phyloP scores from a whole-genome alignment of 2,888 invertebrate genomes.

The Protophormia terraenovae region DNA sequence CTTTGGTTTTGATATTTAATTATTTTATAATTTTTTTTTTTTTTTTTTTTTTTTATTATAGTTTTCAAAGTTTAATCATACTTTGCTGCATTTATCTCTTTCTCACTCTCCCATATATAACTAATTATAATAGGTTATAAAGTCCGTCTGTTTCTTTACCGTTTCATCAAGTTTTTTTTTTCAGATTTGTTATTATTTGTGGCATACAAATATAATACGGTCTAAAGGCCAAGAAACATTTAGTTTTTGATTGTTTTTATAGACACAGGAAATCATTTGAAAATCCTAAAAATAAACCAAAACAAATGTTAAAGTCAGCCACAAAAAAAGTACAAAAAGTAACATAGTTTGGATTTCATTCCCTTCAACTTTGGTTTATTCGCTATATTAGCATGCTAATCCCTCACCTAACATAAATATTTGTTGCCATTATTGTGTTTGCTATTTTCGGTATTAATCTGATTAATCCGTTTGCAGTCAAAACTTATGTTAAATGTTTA shows the following conservation, averaged over 20 bases:
- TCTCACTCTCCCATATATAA: not conserved
- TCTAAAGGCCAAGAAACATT: not conserved
- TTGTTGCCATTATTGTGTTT: not conserved
- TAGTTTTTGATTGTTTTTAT: not conserved
- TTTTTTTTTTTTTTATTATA: not conserved
- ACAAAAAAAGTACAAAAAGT: not conserved
- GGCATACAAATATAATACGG: slow-evolving; percentile 8
- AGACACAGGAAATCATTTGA: slow-evolving; percentile 55
- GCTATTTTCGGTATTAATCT: slow-evolving; percentile 56
- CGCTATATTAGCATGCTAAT: slow-evolving; percentile 47
- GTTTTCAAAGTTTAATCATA: slow-evolving; percentile 13
- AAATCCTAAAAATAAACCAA: slow-evolving; percentile 20
- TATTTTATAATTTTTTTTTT: not conserved
- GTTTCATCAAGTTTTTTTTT: not conserved
- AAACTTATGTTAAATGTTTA: slow-evolving; percentile 36
- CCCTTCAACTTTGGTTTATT: not conserved
- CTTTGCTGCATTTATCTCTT: not conserved
- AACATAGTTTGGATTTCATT: not conserved
- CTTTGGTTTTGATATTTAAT: not conserved
- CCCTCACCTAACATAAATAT: slow-evolving; percentile 22
- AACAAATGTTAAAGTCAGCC: not conserved
- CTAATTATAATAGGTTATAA: no score
- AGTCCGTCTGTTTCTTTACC: not conserved
- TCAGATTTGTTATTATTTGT: not conserved
- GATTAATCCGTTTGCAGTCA: slow-evolving; percentile 62